Conservation (phyloP, 2,113 vertebrate genomes). For the Phasianus colchicus region DNA sequence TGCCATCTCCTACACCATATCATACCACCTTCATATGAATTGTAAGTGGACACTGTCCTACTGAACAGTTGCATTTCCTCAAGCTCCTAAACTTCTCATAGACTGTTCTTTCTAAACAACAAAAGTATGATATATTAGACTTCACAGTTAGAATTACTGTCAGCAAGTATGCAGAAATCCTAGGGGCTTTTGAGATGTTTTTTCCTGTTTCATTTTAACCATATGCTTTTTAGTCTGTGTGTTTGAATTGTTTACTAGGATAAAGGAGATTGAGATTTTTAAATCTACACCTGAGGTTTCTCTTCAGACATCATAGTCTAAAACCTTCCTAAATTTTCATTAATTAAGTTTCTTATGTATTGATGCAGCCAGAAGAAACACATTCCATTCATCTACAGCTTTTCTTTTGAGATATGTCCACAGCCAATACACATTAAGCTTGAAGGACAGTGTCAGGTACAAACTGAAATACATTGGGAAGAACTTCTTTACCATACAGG, state of each 20-base stretch:
- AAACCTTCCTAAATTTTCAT: neutral
- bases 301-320: neutral
- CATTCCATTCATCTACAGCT: neutral
- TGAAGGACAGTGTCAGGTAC: neutral
- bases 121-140: neutral
- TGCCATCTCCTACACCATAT: neutral
- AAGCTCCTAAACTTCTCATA: neutral
- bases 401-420: neutral
- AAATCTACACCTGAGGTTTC: neutral
- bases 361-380: neutral
- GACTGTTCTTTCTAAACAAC: neutral
- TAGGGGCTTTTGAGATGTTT: neutral
- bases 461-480: neutral
- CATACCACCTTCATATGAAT: neutral
- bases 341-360: neutral
- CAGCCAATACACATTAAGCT: neutral
- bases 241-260: neutral
- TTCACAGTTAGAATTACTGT: neutral
- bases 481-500: neutral
- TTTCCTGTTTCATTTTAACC: neutral
- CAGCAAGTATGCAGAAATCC: neutral
- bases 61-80: neutral
- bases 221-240: neutral
- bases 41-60: neutral
- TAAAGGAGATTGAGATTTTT: neutral